These are phyloP conservation scores for Odocoileus hemionus DNA, from an alignment of 2,113 vertebrate genomes.

Conservation along the genomic window DNA sequence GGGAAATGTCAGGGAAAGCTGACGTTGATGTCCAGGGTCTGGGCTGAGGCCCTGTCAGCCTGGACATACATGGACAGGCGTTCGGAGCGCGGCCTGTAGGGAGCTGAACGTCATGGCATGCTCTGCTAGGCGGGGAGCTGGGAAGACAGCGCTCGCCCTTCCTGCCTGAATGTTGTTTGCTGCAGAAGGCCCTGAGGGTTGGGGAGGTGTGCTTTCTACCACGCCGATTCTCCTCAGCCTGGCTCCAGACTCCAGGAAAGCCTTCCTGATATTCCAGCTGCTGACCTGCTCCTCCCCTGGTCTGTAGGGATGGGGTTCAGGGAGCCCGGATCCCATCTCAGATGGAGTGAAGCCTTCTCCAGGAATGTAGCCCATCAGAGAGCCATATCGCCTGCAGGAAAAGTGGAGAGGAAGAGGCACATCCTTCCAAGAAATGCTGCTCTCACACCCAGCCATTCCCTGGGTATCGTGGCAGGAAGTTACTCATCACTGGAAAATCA, in stretches of 20 bases:
- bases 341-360: background rate
- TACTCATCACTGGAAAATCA: slow-evolving; percentile 16
- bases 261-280: background rate
- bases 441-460: background rate
- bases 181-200: background rate
- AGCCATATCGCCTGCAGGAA: background rate
- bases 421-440: background rate
- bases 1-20: background rate
- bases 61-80: fast-evolving
- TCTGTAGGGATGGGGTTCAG: background rate
- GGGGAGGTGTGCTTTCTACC: background rate
- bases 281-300: background rate
- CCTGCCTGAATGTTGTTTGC: background rate
- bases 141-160: fast-evolving
- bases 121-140: background rate
- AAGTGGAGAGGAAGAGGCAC: background rate
- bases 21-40: background rate
- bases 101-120: fast-evolving
- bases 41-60: background rate
- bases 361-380: background rate
- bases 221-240: background rate
- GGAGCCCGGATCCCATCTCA: background rate
- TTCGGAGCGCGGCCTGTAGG: fast-evolving
- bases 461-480: background rate
- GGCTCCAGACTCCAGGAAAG: background rate